Evolutionary conservation across 2,888 invertebrate species (phyloP).

Genomic region (Pedicia rivosa): DNA sequence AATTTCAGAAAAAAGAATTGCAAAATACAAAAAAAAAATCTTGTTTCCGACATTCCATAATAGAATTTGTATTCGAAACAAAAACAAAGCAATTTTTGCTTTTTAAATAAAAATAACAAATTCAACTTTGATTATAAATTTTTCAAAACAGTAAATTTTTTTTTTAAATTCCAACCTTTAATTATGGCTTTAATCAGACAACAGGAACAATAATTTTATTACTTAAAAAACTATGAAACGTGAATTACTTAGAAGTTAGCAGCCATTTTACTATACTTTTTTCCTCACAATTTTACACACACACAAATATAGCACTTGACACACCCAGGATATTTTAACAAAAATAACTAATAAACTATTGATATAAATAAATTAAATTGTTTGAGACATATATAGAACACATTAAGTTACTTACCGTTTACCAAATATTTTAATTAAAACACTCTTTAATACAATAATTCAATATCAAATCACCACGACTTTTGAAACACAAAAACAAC

Average conservation of each 20-base stretch:
- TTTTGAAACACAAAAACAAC: conserved; percentile 4
- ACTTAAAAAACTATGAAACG: not conserved
- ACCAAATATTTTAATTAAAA: conserved; percentile 9
- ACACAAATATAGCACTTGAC: not conserved
- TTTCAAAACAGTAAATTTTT: not conserved
- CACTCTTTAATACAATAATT: conserved; percentile 4
- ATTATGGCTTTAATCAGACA: too few relatives aligned
- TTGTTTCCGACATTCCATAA: too few relatives aligned
- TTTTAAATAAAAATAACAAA: not conserved
- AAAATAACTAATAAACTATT: too few relatives aligned
- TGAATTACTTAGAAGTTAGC: not conserved
- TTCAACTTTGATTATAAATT: conserved; percentile 7
- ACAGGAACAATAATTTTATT: too few relatives aligned
- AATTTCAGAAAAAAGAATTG: too few relatives aligned
- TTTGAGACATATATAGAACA: not conserved
- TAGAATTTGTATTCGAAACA: too few relatives aligned
- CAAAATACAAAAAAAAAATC: too few relatives aligned
- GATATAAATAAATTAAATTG: not conserved
- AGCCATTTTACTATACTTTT: conserved; percentile 5
- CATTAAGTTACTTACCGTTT: conserved; percentile 11
- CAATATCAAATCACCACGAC: not conserved
- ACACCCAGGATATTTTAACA: too few relatives aligned
- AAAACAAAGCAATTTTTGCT: too few relatives aligned
- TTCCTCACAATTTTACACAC: not conserved
- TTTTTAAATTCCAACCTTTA: not conserved